Base-by-base conservation (phyloP, 2,888 invertebrate genomes). In the Ectropis crepuscularia region DNA sequence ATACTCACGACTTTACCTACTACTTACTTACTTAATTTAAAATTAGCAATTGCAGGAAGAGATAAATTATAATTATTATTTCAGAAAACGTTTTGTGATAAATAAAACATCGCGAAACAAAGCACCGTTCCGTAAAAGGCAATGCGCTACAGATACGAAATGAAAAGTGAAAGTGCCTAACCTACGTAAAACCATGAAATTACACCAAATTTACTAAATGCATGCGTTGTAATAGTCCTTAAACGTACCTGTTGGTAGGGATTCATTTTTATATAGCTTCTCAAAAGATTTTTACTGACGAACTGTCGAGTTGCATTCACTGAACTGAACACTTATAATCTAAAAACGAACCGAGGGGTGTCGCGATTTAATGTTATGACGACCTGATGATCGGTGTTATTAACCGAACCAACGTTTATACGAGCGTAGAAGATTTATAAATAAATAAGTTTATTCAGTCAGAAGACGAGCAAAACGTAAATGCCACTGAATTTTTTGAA, bases 231-330 rank as follows among this genome's bases (percentile, higher is more conserved):
- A 54, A 55, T 28, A 63, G 65, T 62, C 42, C 45, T 11, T 42
- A 57, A 43, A 82, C 85, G 81, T 77, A 88, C 88, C 83, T 87
- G 87, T 70, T 87, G 88, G 72, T 90, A 89, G 36, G 91, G 91
- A 85, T 91, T 90, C 91, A 92, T 91, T 74, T 76, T 85, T 62
- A 58, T 54, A 48, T 54, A 62, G n/a, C 8, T 11, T 57, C 37
- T 39, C 39, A 10, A 10, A 11, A 39, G 4, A n/a, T 38, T 38
- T 16, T 11, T 11, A 5, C 28, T 49, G 50, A 38, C 38, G 50
- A 49, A 37, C 6, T 6, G 49, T 36, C n/a, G 10, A n/a, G 7
- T 46, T 46, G 37, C 37, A 11, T n/a, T 37, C 39, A 8, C 39
- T 8, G 6, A 2, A 12, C 4, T n/a, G 48, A 28, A 28, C 36